Evolutionary conservation across 2,113 vertebrate genomes (phyloP).

Genomic region (Antigone vipio): DNA sequence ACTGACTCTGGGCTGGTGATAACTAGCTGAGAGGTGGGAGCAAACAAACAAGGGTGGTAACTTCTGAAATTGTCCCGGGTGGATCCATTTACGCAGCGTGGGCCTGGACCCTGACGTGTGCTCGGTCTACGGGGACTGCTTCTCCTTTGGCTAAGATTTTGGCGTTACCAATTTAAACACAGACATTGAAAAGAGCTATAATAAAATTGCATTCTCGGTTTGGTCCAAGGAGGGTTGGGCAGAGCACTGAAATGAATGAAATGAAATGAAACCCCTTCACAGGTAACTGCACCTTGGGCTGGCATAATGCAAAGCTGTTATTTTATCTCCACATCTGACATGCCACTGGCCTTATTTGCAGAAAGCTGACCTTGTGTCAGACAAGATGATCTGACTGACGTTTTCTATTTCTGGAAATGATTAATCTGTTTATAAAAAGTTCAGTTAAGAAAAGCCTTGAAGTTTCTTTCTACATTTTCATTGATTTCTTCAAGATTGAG

Average conservation of each 20-base stretch:
- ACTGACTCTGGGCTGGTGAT: background rate
- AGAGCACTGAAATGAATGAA: background rate
- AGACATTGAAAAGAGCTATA: background rate
- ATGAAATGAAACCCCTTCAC: background rate
- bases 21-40: background rate
- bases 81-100: background rate
- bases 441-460: conserved; percentile 36
- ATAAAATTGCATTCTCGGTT: background rate
- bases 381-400: background rate
- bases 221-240: background rate
- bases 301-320: background rate
- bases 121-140: background rate
- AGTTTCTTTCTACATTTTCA: background rate
- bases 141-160: background rate
- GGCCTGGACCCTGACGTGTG: background rate
- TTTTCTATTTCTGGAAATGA: conserved; percentile 68
- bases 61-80: background rate
- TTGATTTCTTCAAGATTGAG: conserved; percentile 25
- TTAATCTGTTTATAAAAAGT: conserved; percentile 68
- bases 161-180: background rate
- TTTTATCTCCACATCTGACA: conserved; percentile 48
- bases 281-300: conserved; percentile 21
- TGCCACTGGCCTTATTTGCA: background rate
- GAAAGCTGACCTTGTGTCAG: conserved; percentile 33
- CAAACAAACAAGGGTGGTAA: background rate